These are phyloP conservation scores for Tillus elongatus DNA, from an alignment of 2,888 invertebrate genomes.

Conservation along the genomic window DNA sequence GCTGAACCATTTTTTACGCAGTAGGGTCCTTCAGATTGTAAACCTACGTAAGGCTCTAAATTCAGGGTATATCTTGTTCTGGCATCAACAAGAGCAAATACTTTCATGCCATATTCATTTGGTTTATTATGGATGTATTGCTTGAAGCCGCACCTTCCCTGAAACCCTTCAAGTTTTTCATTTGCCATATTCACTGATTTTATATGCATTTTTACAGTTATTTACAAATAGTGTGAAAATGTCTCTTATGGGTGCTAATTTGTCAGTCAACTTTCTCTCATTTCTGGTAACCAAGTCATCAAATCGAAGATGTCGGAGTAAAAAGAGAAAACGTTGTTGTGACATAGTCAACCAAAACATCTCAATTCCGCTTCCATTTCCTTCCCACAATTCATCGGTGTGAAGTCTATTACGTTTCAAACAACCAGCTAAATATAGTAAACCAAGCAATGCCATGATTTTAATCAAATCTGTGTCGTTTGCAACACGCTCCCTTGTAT, in stretches of 20 bases:
- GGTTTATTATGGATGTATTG: conserved; percentile 23
- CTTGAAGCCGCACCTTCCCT: conserved; percentile 24
- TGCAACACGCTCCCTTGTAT: no score
- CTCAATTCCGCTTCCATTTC: conserved; percentile 25
- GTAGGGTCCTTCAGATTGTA: conserved; percentile 22
- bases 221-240: conserved; percentile 26
- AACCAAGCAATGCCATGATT: conserved; percentile 12
- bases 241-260: conserved; percentile 24
- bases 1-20: conserved; percentile 9
- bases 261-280: conserved; percentile 19
- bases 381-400: conserved; percentile 25
- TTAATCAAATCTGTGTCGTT: not conserved
- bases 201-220: conserved; percentile 22
- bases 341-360: conserved; percentile 26
- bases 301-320: conserved; percentile 22
- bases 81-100: conserved; percentile 21
- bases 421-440: conserved; percentile 27
- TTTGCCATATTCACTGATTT: conserved; percentile 24
- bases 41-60: conserved; percentile 22
- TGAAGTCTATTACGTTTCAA: conserved; percentile 21
- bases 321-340: conserved; percentile 23
- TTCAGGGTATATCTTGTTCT: conserved; percentile 19
- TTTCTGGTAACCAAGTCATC: conserved; percentile 19
- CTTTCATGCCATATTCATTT: conserved; percentile 24
- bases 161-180: conserved; percentile 25